These are phyloP conservation scores for Cottus gobio DNA, from an alignment of 2,113 vertebrate species.

Conservation along the genomic window DNA sequence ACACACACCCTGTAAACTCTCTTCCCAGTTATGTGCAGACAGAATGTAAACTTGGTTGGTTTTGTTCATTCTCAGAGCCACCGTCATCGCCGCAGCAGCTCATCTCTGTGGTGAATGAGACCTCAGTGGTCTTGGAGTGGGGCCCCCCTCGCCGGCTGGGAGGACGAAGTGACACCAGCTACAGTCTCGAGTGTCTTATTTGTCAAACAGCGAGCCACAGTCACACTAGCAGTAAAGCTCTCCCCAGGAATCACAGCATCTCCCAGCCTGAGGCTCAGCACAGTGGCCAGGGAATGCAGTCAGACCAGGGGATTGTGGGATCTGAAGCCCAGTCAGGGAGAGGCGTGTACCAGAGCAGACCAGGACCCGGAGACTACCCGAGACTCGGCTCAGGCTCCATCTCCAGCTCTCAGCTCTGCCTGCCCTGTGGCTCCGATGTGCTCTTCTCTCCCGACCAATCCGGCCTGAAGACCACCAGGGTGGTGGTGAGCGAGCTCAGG, in stretches of 20 bases:
- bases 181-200: slow-evolving; percentile 95
- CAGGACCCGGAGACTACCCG: slow-evolving; percentile 38
- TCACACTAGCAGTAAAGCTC: slow-evolving; percentile 28
- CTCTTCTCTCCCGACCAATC: slow-evolving; percentile 92
- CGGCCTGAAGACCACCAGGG: slow-evolving; percentile 86
- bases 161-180: slow-evolving; percentile 91
- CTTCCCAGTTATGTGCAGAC: slow-evolving; percentile 12
- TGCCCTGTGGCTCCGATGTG: slow-evolving; percentile 90
- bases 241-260: slow-evolving; percentile 56
- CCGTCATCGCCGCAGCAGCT: slow-evolving; percentile 94
- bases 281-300: slow-evolving; percentile 69
- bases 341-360: slow-evolving; percentile 64
- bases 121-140: slow-evolving; percentile 98
- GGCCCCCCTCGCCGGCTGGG: slow-evolving; percentile 90
- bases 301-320: slow-evolving; percentile 74
- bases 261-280: slow-evolving; percentile 55
- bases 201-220: slow-evolving; percentile 75
- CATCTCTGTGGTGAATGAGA: slow-evolving; percentile 98
- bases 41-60: too few relatives aligned
- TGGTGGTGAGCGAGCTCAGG: slow-evolving; percentile 95
- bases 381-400: slow-evolving; percentile 16
- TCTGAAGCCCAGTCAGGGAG: slow-evolving; percentile 60
- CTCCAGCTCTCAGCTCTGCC: slow-evolving; percentile 84
- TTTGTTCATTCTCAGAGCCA: slow-evolving; percentile 82
- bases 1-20: neutral